Evolutionary conservation across 37 sponge, comb jelly and placozoan genomes (phyloP), one percentile per base, ranked within the genome.

Genomic region (Mnemiopsis leidyi): DNA sequence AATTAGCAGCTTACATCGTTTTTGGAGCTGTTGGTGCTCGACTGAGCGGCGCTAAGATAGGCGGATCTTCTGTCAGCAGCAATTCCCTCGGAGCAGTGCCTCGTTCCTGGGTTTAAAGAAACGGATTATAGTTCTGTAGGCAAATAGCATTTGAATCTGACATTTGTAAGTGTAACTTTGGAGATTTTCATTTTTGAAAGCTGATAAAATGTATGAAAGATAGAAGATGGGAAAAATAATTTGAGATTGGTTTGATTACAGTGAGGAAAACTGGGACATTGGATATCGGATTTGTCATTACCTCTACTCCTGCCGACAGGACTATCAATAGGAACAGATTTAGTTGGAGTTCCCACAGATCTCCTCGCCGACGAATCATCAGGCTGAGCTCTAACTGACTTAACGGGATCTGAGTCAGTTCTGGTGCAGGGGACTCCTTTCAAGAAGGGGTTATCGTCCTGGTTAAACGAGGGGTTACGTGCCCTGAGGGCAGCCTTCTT

Each of bases 381-480:
- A 18, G 5, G 9, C 13, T 18, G 9, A 18, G 61, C 61, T n/a
- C n/a, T n/a, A n/a, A n/a, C n/a, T n/a, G n/a, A n/a, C n/a, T n/a
- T n/a, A n/a, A n/a, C n/a, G n/a, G n/a, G n/a, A n/a, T n/a, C n/a
- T n/a, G n/a, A n/a, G n/a, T n/a, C n/a, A 18, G 61, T 48, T 48
- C 5, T 18, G 13, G 9, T 48, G 5, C 5, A 48, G 9, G 61
- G 61, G 5, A 48, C 13, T 18, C 35, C 36, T 18, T 28, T 77
- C 36, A 31, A 34, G 90, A 85, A 85, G 61, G 90, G 90, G 90
- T 85, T 85, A 0, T 85, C 90, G 2, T 28, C 39, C 90, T 38
- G 61, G 61, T 38, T n/a, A 37, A 85, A 85, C 25, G 90, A 85
- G 0, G 90, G 48, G 0, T 23, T 38, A 7, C 90, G 39, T 21